phyloP scores from a whole-genome alignment of 2,113 vertebrate species.

The Dolichotis patagonum region DNA sequence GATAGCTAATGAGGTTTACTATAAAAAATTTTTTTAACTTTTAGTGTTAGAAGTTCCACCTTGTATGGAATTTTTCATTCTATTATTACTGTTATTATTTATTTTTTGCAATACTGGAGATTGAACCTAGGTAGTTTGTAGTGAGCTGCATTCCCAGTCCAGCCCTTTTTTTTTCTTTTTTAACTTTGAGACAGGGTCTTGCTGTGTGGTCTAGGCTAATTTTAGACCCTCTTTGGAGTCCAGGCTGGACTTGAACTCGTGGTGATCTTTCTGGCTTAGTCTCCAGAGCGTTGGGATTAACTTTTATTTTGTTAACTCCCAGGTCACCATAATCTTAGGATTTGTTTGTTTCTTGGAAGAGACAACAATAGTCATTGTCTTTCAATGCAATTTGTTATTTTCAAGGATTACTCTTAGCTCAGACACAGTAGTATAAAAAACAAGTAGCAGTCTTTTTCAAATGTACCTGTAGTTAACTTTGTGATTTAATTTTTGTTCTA shows the following conservation, averaged over 20 bases:
- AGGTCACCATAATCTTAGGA: neutral
- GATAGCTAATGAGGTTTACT: neutral
- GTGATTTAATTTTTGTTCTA: constrained; percentile 58
- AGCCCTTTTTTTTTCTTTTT: too few relatives aligned
- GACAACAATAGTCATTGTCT: neutral
- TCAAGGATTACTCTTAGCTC: neutral
- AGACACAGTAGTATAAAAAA: neutral
- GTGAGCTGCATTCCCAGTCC: neutral
- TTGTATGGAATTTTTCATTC: neutral
- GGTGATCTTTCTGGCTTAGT: too few relatives aligned
- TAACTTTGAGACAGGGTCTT: neutral
- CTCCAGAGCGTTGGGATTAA: neutral
- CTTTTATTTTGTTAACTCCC: constrained; percentile 42
- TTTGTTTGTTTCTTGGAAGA: neutral
- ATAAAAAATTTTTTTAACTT: neutral
- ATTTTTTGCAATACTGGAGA: neutral
- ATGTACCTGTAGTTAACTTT: neutral
- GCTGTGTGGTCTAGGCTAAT: too few relatives aligned
- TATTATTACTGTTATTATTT: neutral
- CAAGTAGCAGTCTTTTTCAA: neutral
- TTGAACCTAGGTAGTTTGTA: neutral
- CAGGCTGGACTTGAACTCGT: neutral
- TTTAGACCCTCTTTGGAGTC: too few relatives aligned
- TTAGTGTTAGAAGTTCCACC: neutral
- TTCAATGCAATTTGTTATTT: constrained; percentile 1